Base-by-base conservation (phyloP, 2,797 vertebrate genomes). In the Pelodytes ibericus region DNA sequence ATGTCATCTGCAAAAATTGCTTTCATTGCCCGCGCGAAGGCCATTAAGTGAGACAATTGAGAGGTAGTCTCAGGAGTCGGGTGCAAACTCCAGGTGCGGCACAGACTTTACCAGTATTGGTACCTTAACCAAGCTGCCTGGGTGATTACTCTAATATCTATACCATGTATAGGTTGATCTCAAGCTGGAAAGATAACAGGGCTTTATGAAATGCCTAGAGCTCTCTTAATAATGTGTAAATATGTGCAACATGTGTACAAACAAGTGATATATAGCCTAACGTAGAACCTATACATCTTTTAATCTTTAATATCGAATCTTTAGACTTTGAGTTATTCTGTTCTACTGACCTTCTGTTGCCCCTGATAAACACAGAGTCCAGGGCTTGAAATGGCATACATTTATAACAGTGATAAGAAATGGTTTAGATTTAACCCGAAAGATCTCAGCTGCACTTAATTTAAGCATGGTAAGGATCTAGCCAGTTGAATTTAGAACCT, bases 301-400 rank as follows among this genome's bases (percentile, higher is more conserved):
- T 73, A 56, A 64, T 64, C 71, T 63, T 30, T 16, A 16, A 73
- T 25, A 73, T 29, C 15, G 71, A 64, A 56, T 64, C 39, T 60
- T 73, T 64, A 64, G 60, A 39, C 1, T 4, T 56, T 73, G 71
- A 73, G 56, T 53, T 64, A 63, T 73, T 73, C 47, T 56, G 29
- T 53, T 56, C 47, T 41, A 8, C n/a, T 73, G 71, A 73, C 71
- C 71, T 73, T 73, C 71, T 49, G 56, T 64, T 56, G 36, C n/a
- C 62, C 26, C 47, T 44, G 27, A 56, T 56, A 73, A 53, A 33
- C 71, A 63, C 71, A 33, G 31, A 56, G 20, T 49, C 59, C 60
- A 73, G 2, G 11, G 18, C 71, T 51, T 64, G 71, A 64, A 56
- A 26, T 29, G 53, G 71, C 36, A 56, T 56, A 16, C 44, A n/a